Evolutionary conservation across 1,140 invertebrate genomes (phyloP), one percentile per base, ranked within the genome.

Genomic region (Leptinotarsa texana): DNA sequence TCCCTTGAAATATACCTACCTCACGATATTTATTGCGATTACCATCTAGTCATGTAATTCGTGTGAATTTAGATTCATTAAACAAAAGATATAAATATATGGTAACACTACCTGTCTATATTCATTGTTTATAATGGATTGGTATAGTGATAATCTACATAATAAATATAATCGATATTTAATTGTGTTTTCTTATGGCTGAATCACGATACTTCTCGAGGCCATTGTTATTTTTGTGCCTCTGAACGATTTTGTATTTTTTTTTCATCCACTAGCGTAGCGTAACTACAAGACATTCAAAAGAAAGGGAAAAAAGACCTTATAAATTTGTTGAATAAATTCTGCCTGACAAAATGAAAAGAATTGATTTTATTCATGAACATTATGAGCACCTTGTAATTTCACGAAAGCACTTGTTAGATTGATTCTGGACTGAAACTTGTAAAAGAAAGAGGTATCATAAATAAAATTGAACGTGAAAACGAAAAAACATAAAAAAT

Each of bases 71-170:
- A 15, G 17, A 17, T n/a, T 18, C 51, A 57, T 57, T 57, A 18
- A 57, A 57, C 51, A 57, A 57, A 57, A 18, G n/a, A 57, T 57
- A 57, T 57, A 15, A 18, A 57, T 57, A 57, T 57, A 57, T 57
- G 15, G 51, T n/a, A 17, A 18, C 51, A 57, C 51, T 57, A 18
- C 2, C n/a, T 57, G 17, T 57, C 51, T 18, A 57, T 57, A 57
- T 57, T 57, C 51, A 15, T 57, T 15, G 17, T 57, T 57, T 57
- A 42, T 42, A 57, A 57, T 57, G 51, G n/a, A 18, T 18, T 57
- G 15, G 17, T 57, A 57, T 17, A 57, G 6, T 57, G n/a, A 18
- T 57, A 57, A 57, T 57, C 51, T 57, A 42, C 33, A 42, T 42
- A 42, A 42, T 18, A 13, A 17, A 57, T 3, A 57, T 57, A 57